Conservation (phyloP, 2,888 invertebrate species). For the Cinara cedri region DNA sequence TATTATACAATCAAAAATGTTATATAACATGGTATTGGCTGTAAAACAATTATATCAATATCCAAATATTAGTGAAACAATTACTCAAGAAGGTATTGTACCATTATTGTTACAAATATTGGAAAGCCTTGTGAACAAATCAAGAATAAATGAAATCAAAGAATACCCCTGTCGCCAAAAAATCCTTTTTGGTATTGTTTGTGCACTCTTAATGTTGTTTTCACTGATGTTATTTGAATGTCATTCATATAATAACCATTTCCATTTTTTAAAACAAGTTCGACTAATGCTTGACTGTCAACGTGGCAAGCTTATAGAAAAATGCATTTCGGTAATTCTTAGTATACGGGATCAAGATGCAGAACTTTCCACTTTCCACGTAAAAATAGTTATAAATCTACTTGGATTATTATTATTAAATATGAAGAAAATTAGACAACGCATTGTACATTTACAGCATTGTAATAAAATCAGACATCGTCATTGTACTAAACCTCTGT, state of each 20-base stretch:
- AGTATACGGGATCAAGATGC: constrained; percentile 31
- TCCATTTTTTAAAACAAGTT: constrained; percentile 54
- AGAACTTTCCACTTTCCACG: constrained; percentile 48
- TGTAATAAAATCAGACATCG: constrained; percentile 67
- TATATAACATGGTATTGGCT: constrained; percentile 54
- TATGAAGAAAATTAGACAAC: constrained; percentile 68
- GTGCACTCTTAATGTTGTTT: constrained; percentile 42
- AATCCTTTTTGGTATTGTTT: constrained; percentile 49
- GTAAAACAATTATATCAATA: constrained; percentile 47
- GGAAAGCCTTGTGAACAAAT: constrained; percentile 54
- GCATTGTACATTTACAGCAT: constrained; percentile 67
- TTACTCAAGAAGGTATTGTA: constrained; percentile 57
- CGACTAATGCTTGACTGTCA: constrained; percentile 48
- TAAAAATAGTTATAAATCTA: constrained; percentile 57
- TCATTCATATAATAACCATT: constrained; percentile 52
- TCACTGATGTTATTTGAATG: constrained; percentile 54
- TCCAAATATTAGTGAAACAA: constrained; percentile 54
- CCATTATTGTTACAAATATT: constrained; percentile 58
- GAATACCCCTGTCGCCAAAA: constrained; percentile 47
- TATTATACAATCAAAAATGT: constrained; percentile 53
- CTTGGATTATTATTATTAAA: constrained; percentile 66
- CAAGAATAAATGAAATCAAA: constrained; percentile 44
- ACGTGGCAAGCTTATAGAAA: constrained; percentile 48
- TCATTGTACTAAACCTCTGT: constrained; percentile 64
- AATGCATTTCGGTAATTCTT: constrained; percentile 48